Conservation (phyloP, 2,113 vertebrate species). For the Corvus hawaiiensis region DNA sequence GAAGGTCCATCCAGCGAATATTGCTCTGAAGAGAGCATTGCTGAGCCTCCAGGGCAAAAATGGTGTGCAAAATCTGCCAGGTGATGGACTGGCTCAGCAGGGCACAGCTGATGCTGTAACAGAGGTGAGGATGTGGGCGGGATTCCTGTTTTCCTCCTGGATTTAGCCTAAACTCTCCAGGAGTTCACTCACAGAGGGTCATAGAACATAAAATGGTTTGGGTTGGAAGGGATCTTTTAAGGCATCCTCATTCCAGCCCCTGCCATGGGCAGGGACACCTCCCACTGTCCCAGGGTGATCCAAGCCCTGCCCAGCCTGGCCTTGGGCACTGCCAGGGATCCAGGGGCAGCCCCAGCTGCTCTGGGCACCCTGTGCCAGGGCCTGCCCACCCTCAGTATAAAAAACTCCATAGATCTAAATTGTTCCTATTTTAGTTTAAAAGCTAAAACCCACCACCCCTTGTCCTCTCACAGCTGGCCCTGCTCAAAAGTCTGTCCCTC, state of each 20-base stretch:
- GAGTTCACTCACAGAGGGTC: neutral
- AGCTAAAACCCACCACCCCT: neutral
- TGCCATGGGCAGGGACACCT: neutral
- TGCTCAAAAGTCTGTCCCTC: neutral
- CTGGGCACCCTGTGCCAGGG: neutral
- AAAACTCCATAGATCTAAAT: neutral
- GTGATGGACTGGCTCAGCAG: neutral
- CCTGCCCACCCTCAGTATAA: rapidly evolving
- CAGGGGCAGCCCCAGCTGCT: neutral
- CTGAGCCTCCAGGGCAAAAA: neutral
- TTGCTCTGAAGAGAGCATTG: neutral
- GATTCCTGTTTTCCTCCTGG: neutral
- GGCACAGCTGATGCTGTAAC: neutral
- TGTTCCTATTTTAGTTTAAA: neutral
- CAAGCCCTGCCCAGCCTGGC: neutral
- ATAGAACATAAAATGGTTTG: neutral
- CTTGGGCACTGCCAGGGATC: neutral
- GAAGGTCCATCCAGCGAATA: neutral
- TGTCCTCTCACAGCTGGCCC: neutral
- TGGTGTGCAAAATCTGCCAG: neutral
- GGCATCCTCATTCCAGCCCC: neutral
- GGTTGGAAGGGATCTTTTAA: too few species aligned
- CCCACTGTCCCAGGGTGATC: neutral
- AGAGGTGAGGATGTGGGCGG: neutral
- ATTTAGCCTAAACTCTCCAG: neutral